Evolutionary conservation across 1,140 invertebrate species (phyloP), one percentile per base, ranked within the genome.

Genomic region (Drosophila biarmipes): DNA sequence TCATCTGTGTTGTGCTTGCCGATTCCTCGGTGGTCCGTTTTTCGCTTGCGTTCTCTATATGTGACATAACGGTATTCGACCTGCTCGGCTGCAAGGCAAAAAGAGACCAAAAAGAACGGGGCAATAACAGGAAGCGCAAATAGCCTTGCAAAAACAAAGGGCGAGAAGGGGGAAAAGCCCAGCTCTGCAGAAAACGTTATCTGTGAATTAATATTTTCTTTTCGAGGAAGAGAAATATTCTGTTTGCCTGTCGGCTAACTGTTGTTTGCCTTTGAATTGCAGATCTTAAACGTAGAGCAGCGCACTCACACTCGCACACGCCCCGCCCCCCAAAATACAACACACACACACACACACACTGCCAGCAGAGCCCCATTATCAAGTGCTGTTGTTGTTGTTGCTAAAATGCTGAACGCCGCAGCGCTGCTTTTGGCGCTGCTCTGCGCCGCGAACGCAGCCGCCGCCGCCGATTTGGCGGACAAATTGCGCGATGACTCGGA

Each of bases 401-500:
- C 54, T 61, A 78, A 61, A 68, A 87, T 87, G 21, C 40, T 62
- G 29, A 73, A 62, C 57, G 75, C 66, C 49, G 66, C 75, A 58
- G 82, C 84, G 63, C 78, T 89, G 72, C 59, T 87, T 42, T 58
- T 86, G 73, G 68, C 74, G 52, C 68, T 82, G 66, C 55, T 74
- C 51, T 58, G 48, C 67, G 57, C 73, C 46, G 48, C 75, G 19
- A 38, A 46, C 75, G 76, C 84, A 84, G 76, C 64, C 73, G 64
- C 37, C 56, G 35, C 34, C 63, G 85, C 79, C 42, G 84, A 89
- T 15, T 51, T 89, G 79, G 48, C 87, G 37, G 91, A 92, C 61
- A 93, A 92, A 80, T 87, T 93, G 54, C 82, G 87, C 58, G 84
- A 90, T 72, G 92, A 93, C 92, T 64, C 92, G 59, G 92, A 93